Percentiles rank a stretch among this genome's conserved stretches.
Evolutionary conservation across 2,113 vertebrate species (phyloP).

Genomic region (Lota lota): DNA sequence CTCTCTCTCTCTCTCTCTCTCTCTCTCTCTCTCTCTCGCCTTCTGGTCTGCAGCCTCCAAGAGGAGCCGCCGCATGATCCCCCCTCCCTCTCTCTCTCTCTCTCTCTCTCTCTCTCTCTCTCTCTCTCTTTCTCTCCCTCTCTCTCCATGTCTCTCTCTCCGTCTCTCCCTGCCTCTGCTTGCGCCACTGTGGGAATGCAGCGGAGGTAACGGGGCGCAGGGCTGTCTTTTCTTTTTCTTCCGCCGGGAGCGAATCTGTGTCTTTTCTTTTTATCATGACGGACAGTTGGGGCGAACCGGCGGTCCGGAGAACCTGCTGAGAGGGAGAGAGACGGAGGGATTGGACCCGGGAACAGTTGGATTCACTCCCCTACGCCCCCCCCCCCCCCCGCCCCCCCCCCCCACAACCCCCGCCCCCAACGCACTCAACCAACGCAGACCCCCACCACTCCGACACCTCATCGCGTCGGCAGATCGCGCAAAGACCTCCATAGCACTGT

Average conservation of each 20-base stretch:
- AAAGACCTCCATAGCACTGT: slow-evolving; percentile 25
- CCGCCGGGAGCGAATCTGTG: slow-evolving; percentile 28
- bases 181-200: slow-evolving; percentile 78
- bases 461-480: slow-evolving; percentile 46
- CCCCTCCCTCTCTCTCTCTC: slow-evolving; percentile 52
- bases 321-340: slow-evolving; percentile 1
- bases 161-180: slow-evolving; percentile 56
- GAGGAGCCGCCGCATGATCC: slow-evolving; percentile 77
- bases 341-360: slow-evolving; percentile 55
- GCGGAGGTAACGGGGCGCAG: slow-evolving; percentile 49
- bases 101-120: slow-evolving; percentile 13
- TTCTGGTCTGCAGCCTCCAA: slow-evolving; percentile 71
- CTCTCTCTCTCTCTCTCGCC: slow-evolving; percentile 44
- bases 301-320: not conserved
- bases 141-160: slow-evolving; percentile 44
- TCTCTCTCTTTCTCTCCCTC: slow-evolving; percentile 32
- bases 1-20: not conserved
- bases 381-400: slow-evolving; percentile 7
- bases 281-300: slow-evolving; percentile 33
- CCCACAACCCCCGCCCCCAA: not conserved
- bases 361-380: slow-evolving; percentile 49
- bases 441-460: too few species aligned
- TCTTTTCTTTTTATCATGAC: slow-evolving; percentile 31
- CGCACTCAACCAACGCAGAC: too few species aligned
- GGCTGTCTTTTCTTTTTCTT: slow-evolving; percentile 12